A percentile compares a stretch with the other conserved stretches of the same genome.
These are phyloP conservation scores for Thamnophis elegans DNA, from an alignment of 2,797 vertebrate genomes.

Conservation along the genomic window DNA sequence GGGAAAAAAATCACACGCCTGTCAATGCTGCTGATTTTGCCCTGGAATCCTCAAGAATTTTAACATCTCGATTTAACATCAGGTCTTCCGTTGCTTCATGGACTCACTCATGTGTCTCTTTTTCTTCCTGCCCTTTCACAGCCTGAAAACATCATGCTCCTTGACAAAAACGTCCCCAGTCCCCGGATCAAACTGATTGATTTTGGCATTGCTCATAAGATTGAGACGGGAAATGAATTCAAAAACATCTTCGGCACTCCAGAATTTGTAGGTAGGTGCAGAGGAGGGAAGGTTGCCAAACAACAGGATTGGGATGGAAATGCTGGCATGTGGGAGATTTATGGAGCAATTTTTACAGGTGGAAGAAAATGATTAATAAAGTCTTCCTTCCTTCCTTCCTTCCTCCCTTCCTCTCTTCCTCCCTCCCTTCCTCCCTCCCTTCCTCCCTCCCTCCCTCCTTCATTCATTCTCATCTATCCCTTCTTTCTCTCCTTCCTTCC, in stretches of 20 bases:
- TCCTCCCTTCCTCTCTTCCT: too few relatives aligned
- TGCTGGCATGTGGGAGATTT: neutral
- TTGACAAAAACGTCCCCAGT: conserved; percentile 91
- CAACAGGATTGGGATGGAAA: neutral
- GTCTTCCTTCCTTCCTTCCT: neutral
- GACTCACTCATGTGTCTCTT: too few relatives aligned
- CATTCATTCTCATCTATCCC: too few relatives aligned
- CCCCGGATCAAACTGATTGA: conserved; percentile 97
- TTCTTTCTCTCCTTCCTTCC: neutral
- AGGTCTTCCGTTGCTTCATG: neutral
- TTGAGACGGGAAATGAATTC: conserved; percentile 95
- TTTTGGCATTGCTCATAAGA: conserved; percentile 96
- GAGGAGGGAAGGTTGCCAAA: neutral
- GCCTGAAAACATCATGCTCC: conserved; percentile 98
- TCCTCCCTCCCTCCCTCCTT: too few relatives aligned
- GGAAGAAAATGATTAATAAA: neutral
- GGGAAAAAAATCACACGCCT: too few relatives aligned
- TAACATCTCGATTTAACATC: accelerated
- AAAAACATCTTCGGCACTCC: conserved; percentile 98
- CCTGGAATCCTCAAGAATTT: too few relatives aligned
- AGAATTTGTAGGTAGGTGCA: conserved; percentile 89
- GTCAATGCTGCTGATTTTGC: too few relatives aligned
- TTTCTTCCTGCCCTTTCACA: conserved; percentile 56
- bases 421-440: accelerated
- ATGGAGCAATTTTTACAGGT: neutral